Evolutionary conservation across 1,140 invertebrate genomes (phyloP), one percentile per base, ranked within the genome.

Genomic region (Caenorhabditis briggsae): DNA sequence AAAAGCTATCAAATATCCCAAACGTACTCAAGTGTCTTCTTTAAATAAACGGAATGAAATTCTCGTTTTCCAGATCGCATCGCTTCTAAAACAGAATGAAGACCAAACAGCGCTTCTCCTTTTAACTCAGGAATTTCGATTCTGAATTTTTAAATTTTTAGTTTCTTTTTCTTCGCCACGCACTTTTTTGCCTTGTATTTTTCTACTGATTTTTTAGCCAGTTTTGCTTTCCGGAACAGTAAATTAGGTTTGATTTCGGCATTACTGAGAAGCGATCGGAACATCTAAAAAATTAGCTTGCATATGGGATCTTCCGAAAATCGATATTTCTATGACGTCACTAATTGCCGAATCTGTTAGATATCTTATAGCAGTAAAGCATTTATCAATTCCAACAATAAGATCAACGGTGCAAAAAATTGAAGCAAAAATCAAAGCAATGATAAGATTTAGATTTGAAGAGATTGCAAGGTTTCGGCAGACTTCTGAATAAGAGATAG

Each of bases 31-130:
- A 86, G 23, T 9, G 74, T n/a, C 20, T 86, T 74, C 64, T 86
- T 86, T n/a, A 86, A 33, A 70, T 61, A 83, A 43, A 86, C 48
- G 50, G 48, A 78, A 58, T 82, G 48, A 53, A 74, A 56, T 3
- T 12, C 33, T 23, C 85, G 12, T 64, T 70, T 86, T 65, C 85
- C 85, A n/a, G 78, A 53, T 33, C 70, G 41, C 12, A 86, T n/a
- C 14, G 64, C 64, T 33, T 86, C 85, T 23, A 86, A 65, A 20
- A 86, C 85, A 0, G 85, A 55, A 53, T 59, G 70, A n/a, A 82
- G 41, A 11, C 85, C 85, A 50, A 82, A 86, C 16, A 86, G 41
- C 5, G 85, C 85, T 64, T 86, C 85, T 59, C 59, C 85, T 65
- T 86, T 82, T 9, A 86, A 14, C 16, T 64, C 41, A 5, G 85